Evolutionary conservation across 2,113 vertebrate genomes (phyloP).

Genomic region (Calidris pygmaea): DNA sequence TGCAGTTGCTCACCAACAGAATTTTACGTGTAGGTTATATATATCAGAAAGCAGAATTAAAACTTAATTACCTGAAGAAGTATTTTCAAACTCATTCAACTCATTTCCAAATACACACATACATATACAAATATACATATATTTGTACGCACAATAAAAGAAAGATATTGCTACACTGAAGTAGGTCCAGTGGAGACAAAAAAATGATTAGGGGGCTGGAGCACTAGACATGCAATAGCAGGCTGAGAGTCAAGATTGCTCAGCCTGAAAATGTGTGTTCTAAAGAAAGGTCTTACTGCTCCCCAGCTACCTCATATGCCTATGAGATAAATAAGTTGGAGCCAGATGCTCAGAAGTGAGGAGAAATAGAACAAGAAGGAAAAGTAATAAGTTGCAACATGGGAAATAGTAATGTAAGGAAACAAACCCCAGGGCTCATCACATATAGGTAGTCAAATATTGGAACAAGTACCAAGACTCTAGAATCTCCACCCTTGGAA

Average conservation of each 20-base stretch:
- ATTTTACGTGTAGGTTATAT: neutral
- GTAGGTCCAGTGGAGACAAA: neutral
- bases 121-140: neutral
- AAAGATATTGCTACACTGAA: neutral
- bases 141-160: neutral
- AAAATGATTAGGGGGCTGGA: neutral
- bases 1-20: neutral
- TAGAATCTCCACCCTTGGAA: neutral
- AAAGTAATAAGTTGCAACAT: neutral
- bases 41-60: neutral
- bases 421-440: fast-evolving
- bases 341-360: neutral
- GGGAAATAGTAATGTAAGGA: neutral
- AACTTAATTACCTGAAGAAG: neutral
- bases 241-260: neutral
- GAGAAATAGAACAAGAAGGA: neutral
- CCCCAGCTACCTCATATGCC: neutral
- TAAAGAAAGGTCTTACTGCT: neutral
- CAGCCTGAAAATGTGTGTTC: neutral
- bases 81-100: neutral
- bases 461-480: neutral
- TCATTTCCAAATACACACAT: neutral
- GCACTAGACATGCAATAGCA: fast-evolving
- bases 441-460: neutral
- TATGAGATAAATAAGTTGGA: fast-evolving